These are phyloP conservation scores for Dasyurus viverrinus DNA, from an alignment of 2,113 vertebrate species.

Conservation along the genomic window DNA sequence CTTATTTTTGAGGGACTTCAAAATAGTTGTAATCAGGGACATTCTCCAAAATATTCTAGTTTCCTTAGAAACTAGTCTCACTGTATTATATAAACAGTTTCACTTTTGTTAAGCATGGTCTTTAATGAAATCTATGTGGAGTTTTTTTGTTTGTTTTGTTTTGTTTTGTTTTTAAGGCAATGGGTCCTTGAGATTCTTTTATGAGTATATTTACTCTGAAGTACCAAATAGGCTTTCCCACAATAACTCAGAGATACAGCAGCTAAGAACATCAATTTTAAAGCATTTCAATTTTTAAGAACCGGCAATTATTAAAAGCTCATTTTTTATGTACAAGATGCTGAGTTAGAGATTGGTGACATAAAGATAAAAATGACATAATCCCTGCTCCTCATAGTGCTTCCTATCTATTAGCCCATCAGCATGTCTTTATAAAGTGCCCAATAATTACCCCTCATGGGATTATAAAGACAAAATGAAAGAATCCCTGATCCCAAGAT, in stretches of 20 bases:
- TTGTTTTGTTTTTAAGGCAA: background rate
- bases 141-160: background rate
- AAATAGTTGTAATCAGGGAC: background rate
- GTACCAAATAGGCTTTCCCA: background rate
- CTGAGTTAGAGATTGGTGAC: background rate
- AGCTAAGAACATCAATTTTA: background rate
- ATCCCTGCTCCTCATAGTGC: background rate
- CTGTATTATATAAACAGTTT: background rate
- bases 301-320: background rate
- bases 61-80: background rate
- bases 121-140: background rate
- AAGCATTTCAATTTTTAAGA: background rate
- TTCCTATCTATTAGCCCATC: background rate
- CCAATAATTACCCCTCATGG: background rate
- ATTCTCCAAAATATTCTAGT: background rate
- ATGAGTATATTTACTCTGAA: background rate
- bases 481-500: background rate
- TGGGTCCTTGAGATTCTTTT: background rate
- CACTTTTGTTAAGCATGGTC: background rate
- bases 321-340: background rate
- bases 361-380: background rate
- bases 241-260: background rate
- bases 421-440: background rate
- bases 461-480: background rate
- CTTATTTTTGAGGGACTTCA: background rate